Conservation (phyloP, 2,888 invertebrate species). For the Netelia fuscicornis region DNA sequence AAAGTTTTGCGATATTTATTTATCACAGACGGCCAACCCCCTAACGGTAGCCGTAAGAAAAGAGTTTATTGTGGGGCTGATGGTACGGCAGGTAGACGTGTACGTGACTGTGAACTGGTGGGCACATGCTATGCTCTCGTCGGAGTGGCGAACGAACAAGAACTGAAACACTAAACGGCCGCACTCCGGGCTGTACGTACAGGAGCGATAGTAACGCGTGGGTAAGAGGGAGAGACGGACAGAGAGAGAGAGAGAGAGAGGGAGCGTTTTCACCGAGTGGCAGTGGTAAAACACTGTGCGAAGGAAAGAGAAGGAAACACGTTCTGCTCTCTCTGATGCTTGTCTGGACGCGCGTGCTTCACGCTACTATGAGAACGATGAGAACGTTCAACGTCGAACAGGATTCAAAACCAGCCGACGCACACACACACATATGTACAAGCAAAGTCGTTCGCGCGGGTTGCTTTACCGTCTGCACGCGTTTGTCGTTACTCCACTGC, state of each 20-base stretch:
- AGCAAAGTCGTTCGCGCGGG: neutral
- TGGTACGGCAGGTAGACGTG: constrained; percentile 79
- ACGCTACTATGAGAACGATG: neutral
- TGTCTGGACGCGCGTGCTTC: constrained; percentile 13
- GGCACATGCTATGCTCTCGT: constrained; percentile 81
- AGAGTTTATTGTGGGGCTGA: constrained; percentile 80
- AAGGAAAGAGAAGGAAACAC: constrained; percentile 5
- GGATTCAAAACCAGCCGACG: constrained; percentile 23
- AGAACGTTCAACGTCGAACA: constrained; percentile 14
- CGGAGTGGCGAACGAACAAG: constrained; percentile 69
- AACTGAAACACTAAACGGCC: constrained; percentile 63
- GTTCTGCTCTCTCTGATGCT: constrained; percentile 1
- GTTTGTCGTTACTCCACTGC: neutral
- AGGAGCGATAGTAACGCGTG: neutral
- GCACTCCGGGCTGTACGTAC: constrained; percentile 10
- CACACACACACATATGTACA: neutral
- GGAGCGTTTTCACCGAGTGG: constrained; percentile 32
- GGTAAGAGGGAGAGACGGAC: constrained; percentile 17
- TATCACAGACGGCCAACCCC: constrained; percentile 34
- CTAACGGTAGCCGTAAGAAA: constrained; percentile 83
- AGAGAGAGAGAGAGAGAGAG: neutral
- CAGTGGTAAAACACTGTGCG: constrained; percentile 15
- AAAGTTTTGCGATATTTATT: constrained; percentile 28
- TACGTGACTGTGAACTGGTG: constrained; percentile 78
- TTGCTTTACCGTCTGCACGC: neutral